Percentiles rank a stretch among this genome's conserved stretches.
These are phyloP conservation scores for Drosophila rufa DNA, from an alignment of 1,140 invertebrate species.

Conservation along the genomic window DNA sequence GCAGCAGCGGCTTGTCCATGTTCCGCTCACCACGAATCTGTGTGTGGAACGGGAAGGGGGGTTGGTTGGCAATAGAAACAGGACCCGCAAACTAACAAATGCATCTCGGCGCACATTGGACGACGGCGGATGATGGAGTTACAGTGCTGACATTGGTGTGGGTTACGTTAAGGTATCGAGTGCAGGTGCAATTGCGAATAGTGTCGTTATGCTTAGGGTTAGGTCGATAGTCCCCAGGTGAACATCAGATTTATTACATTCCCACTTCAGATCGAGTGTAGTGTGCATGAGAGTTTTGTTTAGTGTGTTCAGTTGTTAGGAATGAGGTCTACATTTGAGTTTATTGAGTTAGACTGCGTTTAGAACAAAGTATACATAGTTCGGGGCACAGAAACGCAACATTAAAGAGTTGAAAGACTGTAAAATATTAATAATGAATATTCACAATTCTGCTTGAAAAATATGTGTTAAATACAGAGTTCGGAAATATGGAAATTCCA, in stretches of 20 bases:
- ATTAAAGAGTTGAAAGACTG: background rate
- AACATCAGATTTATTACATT: slow-evolving; percentile 15
- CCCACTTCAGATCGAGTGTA: background rate
- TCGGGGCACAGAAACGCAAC: background rate
- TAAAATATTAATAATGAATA: background rate
- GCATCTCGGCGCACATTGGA: slow-evolving; percentile 14
- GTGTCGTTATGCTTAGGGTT: slow-evolving; percentile 1
- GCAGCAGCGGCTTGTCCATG: slow-evolving; percentile 94
- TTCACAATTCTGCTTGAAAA: background rate
- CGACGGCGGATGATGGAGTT: slow-evolving; percentile 15
- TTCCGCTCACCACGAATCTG: slow-evolving; percentile 86
- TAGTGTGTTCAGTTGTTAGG: slow-evolving; percentile 1
- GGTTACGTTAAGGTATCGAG: slow-evolving; percentile 25
- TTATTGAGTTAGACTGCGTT: slow-evolving; percentile 3
- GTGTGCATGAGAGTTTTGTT: background rate
- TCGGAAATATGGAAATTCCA: no score
- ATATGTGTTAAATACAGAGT: no score
- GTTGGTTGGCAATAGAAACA: slow-evolving; percentile 56
- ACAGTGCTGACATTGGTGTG: slow-evolving; percentile 15
- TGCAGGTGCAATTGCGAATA: slow-evolving; percentile 3
- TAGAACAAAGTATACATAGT: background rate
- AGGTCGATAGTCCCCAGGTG: slow-evolving; percentile 6
- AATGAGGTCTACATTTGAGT: background rate
- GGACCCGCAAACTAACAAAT: slow-evolving; percentile 23
- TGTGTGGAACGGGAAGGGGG: slow-evolving; percentile 54